Evolutionary conservation across 2,797 vertebrate species (phyloP), one percentile per base, ranked within the genome.

Genomic region (Centropyge bicolor): DNA sequence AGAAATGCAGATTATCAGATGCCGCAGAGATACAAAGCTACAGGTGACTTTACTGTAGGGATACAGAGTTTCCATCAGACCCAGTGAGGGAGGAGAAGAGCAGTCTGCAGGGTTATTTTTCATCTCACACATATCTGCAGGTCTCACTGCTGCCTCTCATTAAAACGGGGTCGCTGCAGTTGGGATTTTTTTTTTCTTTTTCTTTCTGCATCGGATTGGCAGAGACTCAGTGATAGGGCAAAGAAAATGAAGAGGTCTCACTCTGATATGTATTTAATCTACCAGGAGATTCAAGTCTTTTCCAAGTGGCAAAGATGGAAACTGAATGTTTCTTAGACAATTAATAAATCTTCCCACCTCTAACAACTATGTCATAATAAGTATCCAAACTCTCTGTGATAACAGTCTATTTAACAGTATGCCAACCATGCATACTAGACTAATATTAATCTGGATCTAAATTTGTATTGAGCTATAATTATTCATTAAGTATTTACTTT

Each of bases 131-230:
- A 11, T 51, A 7, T 19, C 22, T 87, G 79, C 64, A 88, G 70
- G 24, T 70, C 81, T 38, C 40, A 0, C 22, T 80, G 43, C 68
- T 46, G 89, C 90, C 87, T 22, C 69, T 68, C 70, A 61, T 61
- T 82, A 20, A 49, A 24, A 36, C 51, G 54, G 80, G 72, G 88
- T 82, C 90, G 89, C 92, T 91, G 86, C 74, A 45, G 76, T 22
- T 46, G 8, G 24, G 1, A 9, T n/a, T 46, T 61, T 59, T 38
- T 27, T 35, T 43, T 45, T 20, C n/a, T 11, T 4, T 55, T 31
- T 74, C 36, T 74, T 59, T 56, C 70, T 80, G 75, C 80, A 63
- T 78, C 22, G 68, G 65, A 67, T 76, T 86, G 56, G 46, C 72
- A 71, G n/a, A 70, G 2, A 49, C 3, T 48, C 19, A 65, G 52